Evolutionary conservation across 1,140 invertebrate species (phyloP), one percentile per base, ranked within the genome.

Genomic region (Drosophila mayri): DNA sequence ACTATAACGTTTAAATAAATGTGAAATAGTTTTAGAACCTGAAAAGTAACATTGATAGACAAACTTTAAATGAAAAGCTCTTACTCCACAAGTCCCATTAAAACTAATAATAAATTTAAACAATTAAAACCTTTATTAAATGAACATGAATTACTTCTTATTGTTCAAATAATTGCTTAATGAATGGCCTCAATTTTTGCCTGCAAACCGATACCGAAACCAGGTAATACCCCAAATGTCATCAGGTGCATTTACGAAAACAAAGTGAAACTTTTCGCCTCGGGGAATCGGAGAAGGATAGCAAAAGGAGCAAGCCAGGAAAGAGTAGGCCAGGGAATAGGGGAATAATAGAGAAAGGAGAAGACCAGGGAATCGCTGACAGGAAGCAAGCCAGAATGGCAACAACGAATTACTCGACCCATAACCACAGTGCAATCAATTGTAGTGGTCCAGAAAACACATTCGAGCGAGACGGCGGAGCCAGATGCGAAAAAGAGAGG

Each of bases 361-460:
- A 32, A 43, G 35, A 4, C 55, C 32, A 58, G 47, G 52, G 59
- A 75, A 60, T 54, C 50, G 79, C 40, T 65, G 67, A 81, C 67
- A 81, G 79, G 38, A 43, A 58, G 58, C 62, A 58, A 64, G 54
- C 22, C 41, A 57, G 59, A 57, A 64, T 46, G 54, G 78, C 62
- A 63, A 67, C 74, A 86, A 81, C 77, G 73, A 86, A 81, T 85
- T 86, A 77, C 65, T 71, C 75, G 75, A 86, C 78, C 82, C 83
- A 60, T 81, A 86, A 86, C 82, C 79, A 68, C 78, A 86, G 75
- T 79, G 82, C 83, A 86, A 86, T 86, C 82, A 86, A 86, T 86
- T 86, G 78, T 79, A 86, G 82, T 81, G 77, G 81, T 73, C 71
- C 80, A 79, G 68, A 58, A 57, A 68, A 71, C 73, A 84, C 67